Evolutionary conservation across 2,797 vertebrate genomes (phyloP).

Genomic region (Graptemys geographica): DNA sequence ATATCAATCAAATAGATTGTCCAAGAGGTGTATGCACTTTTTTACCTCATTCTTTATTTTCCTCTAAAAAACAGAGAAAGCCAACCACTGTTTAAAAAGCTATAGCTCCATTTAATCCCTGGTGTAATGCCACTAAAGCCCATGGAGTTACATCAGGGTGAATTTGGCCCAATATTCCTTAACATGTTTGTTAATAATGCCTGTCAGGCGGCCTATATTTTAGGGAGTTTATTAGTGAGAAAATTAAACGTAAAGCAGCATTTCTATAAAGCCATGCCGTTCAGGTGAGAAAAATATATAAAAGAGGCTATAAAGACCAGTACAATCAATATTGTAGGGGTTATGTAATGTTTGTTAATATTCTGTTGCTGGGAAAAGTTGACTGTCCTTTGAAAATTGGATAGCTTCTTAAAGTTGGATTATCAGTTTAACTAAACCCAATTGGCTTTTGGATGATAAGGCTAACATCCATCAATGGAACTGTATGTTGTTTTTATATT

Average conservation of each 20-base stretch:
- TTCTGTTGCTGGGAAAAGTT: slow-evolving; percentile 1
- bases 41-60: slow-evolving; percentile 9
- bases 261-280: neutral
- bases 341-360: slow-evolving; percentile 30
- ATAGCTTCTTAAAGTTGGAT: neutral
- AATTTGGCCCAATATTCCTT: neutral
- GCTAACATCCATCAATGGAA: neutral
- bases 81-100: neutral
- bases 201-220: slow-evolving; percentile 31
- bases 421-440: slow-evolving; percentile 23
- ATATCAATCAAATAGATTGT: neutral
- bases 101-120: neutral
- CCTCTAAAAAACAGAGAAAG: slow-evolving; percentile 9
- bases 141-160: neutral
- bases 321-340: slow-evolving; percentile 37
- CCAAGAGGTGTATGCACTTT: neutral
- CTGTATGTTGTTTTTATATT: neutral
- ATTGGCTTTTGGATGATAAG: neutral
- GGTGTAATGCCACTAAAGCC: neutral
- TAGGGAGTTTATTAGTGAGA: slow-evolving; percentile 55
- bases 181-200: slow-evolving; percentile 46
- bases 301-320: slow-evolving; percentile 14
- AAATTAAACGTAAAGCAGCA: slow-evolving; percentile 25
- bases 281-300: slow-evolving; percentile 10
- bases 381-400: neutral